Conservation (phyloP, 2,888 invertebrate genomes). For the Crocallis elinguaria region DNA sequence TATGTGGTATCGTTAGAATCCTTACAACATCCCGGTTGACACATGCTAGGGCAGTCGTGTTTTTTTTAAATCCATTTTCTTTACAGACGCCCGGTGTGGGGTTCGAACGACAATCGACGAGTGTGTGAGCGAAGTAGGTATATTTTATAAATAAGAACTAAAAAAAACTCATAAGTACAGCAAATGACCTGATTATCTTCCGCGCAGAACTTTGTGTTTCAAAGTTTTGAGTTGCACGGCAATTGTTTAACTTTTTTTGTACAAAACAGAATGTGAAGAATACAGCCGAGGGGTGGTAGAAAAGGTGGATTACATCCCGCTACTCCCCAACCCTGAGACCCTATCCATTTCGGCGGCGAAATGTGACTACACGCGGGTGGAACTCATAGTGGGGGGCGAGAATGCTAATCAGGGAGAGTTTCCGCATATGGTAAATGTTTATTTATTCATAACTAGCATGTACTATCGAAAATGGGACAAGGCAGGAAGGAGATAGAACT, state of each 20-base stretch:
- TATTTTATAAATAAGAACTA: too few species aligned
- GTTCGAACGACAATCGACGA: slow-evolving; percentile 37
- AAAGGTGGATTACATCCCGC: slow-evolving; percentile 77
- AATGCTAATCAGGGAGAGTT: slow-evolving; percentile 85
- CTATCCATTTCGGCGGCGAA: slow-evolving; percentile 70
- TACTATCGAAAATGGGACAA: too few species aligned
- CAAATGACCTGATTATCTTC: too few species aligned
- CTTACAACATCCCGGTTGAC: too few species aligned
- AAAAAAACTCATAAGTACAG: too few species aligned
- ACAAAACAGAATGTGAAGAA: slow-evolving; percentile 86
- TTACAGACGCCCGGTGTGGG: slow-evolving; percentile 55
- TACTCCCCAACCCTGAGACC: slow-evolving; percentile 79
- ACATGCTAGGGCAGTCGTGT: too few species aligned
- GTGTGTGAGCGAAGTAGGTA: slow-evolving; percentile 64
- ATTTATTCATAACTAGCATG: not conserved
- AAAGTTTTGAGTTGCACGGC: too few species aligned
- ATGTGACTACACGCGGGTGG: slow-evolving; percentile 82
- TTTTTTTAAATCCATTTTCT: not conserved
- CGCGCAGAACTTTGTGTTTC: too few species aligned
- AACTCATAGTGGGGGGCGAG: slow-evolving; percentile 86
- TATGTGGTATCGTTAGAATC: too few species aligned
- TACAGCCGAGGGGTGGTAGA: slow-evolving; percentile 80
- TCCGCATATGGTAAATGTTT: slow-evolving; percentile 86
- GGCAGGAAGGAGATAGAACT: too few species aligned
- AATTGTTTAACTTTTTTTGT: too few species aligned